Percentiles rank a stretch among this genome's conserved stretches.
Evolutionary conservation across 2,888 invertebrate genomes (phyloP).

Genomic region (Linnaemya vulpina): DNA sequence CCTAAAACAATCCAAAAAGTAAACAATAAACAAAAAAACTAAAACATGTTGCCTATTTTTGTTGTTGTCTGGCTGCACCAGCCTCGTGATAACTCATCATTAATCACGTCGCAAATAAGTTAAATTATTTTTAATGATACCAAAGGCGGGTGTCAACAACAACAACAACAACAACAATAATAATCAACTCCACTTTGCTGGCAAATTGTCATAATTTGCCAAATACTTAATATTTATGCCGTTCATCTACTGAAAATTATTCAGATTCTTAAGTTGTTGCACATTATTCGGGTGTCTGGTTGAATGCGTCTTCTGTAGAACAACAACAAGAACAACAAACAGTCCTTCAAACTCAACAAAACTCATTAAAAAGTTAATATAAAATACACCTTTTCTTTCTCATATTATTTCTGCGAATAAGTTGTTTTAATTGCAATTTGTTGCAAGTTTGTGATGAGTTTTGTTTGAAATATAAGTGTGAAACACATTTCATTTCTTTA

Average conservation of each 20-base stretch:
- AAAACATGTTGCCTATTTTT: constrained; percentile 21
- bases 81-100: constrained; percentile 63
- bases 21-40: constrained; percentile 3
- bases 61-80: constrained; percentile 40
- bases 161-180: neutral
- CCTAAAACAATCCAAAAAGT: no score
- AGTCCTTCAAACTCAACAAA: constrained; percentile 39
- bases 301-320: neutral
- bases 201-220: constrained; percentile 20
- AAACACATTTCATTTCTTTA: constrained; percentile 17
- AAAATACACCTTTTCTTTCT: constrained; percentile 54
- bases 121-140: constrained; percentile 38
- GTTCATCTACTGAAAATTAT: neutral
- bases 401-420: constrained; percentile 25
- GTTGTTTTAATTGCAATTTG: constrained; percentile 68
- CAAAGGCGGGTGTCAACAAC: constrained; percentile 27
- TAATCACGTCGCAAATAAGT: constrained; percentile 58
- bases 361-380: constrained; percentile 67
- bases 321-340: constrained; percentile 11
- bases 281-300: neutral
- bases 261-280: neutral
- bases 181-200: neutral
- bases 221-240: neutral
- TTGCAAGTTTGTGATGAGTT: constrained; percentile 66
- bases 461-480: constrained; percentile 45